These are phyloP conservation scores for Empidonax traillii DNA, from an alignment of 2,113 vertebrate species.

Conservation along the genomic window DNA sequence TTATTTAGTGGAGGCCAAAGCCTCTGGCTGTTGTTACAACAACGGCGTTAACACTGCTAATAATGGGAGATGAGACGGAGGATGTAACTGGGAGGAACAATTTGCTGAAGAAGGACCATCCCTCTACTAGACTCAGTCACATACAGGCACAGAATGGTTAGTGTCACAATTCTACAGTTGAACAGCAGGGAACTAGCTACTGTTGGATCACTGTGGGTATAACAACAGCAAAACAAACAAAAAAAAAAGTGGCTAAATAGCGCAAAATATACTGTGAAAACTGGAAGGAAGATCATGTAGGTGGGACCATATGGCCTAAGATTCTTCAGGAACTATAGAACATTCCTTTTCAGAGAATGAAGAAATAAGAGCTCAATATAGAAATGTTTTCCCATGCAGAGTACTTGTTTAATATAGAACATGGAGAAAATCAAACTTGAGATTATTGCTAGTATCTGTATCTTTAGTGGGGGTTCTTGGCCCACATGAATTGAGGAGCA, in stretches of 20 bases:
- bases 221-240: slow-evolving; percentile 38
- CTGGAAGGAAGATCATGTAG: slow-evolving; percentile 54
- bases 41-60: neutral
- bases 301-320: slow-evolving; percentile 53
- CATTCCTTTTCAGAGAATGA: neutral
- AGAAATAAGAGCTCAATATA: neutral
- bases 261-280: slow-evolving; percentile 66
- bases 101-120: neutral
- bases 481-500: neutral
- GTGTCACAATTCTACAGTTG: neutral
- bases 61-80: neutral
- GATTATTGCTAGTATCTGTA: neutral
- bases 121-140: neutral
- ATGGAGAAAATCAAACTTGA: neutral
- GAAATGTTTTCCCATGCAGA: neutral
- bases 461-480: neutral
- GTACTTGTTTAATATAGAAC: slow-evolving; percentile 3
- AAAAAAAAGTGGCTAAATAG: slow-evolving; percentile 59
- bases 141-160: neutral
- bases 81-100: neutral
- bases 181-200: neutral
- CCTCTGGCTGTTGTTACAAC: neutral
- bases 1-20: neutral
- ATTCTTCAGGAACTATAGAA: slow-evolving; percentile 3
- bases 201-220: neutral